Percentiles rank a stretch among this genome's conserved stretches.
Conservation (phyloP, 2,113 vertebrate species). For the Ceyx melanurus region DNA sequence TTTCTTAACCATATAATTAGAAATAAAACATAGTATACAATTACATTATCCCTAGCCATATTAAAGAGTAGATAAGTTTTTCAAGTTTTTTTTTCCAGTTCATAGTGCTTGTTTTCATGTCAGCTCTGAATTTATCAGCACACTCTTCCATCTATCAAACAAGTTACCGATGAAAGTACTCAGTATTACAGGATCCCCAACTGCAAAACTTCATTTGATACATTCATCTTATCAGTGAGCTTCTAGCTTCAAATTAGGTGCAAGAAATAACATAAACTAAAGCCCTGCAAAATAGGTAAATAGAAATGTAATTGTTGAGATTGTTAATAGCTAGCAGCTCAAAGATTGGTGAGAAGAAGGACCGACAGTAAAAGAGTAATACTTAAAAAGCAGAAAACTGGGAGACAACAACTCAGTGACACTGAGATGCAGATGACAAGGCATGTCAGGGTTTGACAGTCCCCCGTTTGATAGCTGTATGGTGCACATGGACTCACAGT, state of each 20-base stretch:
- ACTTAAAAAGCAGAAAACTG: not conserved
- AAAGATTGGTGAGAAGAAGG: not conserved
- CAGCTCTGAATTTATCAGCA: not conserved
- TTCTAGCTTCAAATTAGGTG: not conserved
- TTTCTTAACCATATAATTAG: not conserved
- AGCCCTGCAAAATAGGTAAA: not conserved
- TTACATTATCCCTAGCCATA: not conserved
- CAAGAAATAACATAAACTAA: not conserved
- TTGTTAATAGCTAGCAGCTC: not conserved
- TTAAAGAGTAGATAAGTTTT: not conserved
- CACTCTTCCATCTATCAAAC: not conserved
- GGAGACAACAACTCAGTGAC: not conserved
- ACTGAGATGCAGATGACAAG: not conserved
- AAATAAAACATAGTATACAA: not conserved
- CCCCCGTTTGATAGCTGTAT: not conserved
- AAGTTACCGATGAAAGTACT: not conserved
- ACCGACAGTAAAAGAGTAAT: not conserved
- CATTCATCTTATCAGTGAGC: not conserved
- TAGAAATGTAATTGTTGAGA: not conserved
- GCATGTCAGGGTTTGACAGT: not conserved
- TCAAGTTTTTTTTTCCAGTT: not conserved
- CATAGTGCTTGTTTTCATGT: not conserved
- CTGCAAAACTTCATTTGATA: not conserved
- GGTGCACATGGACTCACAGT: not conserved
- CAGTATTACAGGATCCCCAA: not conserved